These are phyloP conservation scores for Hydrotaea diabolus DNA, from an alignment of 2,888 invertebrate genomes.

Conservation along the genomic window DNA sequence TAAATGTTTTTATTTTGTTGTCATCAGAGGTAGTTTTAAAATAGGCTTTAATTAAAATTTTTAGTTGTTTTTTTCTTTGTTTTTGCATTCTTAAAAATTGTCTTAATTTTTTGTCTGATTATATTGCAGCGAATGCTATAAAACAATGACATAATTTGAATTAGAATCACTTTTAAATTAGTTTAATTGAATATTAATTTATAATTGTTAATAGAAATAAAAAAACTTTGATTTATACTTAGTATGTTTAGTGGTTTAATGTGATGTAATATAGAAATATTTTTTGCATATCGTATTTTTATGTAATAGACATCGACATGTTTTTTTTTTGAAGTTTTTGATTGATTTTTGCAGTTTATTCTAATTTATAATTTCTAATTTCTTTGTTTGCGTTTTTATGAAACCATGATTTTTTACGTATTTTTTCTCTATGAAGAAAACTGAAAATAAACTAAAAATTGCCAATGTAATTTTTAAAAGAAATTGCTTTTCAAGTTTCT, in stretches of 20 bases:
- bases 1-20: conserved; percentile 61
- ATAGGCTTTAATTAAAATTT: conserved; percentile 59
- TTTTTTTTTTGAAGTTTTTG: conserved; percentile 51
- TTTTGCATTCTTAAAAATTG: conserved; percentile 65
- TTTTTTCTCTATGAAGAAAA: too few relatives aligned
- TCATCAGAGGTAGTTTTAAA: conserved; percentile 67
- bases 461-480: too few relatives aligned
- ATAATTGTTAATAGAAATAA: too few relatives aligned
- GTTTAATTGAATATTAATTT: not conserved
- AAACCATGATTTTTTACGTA: too few relatives aligned
- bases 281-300: conserved; percentile 45
- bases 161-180: not conserved
- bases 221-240: too few relatives aligned
- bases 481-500: too few relatives aligned
- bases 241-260: too few relatives aligned
- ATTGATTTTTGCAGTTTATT: conserved; percentile 26
- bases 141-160: too few relatives aligned
- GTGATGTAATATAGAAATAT: too few relatives aligned
- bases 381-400: not conserved
- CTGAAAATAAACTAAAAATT: too few relatives aligned
- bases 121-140: not conserved
- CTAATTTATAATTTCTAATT: not conserved
- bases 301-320: conserved; percentile 44
- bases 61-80: conserved; percentile 26
- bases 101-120: too few relatives aligned